Evolutionary conservation across 2,797 vertebrate species (phyloP).

Genomic region (Thaleichthys pacificus): DNA sequence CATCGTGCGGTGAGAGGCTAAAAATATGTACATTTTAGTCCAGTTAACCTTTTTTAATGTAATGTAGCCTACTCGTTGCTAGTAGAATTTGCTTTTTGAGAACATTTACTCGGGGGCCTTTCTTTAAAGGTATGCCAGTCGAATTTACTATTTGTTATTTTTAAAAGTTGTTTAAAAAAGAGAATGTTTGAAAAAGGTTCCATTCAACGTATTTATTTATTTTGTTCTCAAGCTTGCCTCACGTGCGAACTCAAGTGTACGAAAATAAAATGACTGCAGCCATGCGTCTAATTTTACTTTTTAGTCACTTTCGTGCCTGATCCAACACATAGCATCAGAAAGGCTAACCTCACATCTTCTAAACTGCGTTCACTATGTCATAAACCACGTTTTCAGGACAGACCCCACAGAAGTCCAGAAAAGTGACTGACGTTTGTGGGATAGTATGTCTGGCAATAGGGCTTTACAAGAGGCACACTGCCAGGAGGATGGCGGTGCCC

Average conservation of each 20-base stretch:
- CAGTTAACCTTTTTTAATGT: too few species aligned
- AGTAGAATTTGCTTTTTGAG: too few species aligned
- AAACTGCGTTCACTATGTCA: neutral
- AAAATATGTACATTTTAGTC: too few species aligned
- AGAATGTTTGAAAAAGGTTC: too few species aligned
- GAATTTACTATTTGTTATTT: too few species aligned
- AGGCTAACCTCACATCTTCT: neutral
- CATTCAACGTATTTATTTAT: too few species aligned
- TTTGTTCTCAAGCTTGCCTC: neutral
- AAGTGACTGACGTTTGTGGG: neutral
- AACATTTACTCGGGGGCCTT: too few species aligned
- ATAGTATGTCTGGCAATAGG: neutral
- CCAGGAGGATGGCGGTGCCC: constrained; percentile 39
- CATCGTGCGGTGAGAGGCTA: neutral
- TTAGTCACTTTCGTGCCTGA: neutral
- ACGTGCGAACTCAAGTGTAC: neutral
- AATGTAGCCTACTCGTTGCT: too few species aligned
- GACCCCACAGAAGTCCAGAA: neutral
- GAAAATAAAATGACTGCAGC: neutral
- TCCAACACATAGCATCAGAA: too few species aligned
- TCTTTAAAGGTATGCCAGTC: too few species aligned
- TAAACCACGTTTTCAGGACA: neutral
- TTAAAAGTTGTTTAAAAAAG: too few species aligned
- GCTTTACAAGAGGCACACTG: constrained; percentile 11
- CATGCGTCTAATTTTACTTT: neutral